Evolutionary conservation across 2,113 vertebrate genomes (phyloP).

Genomic region (Tamias sibiricus): DNA sequence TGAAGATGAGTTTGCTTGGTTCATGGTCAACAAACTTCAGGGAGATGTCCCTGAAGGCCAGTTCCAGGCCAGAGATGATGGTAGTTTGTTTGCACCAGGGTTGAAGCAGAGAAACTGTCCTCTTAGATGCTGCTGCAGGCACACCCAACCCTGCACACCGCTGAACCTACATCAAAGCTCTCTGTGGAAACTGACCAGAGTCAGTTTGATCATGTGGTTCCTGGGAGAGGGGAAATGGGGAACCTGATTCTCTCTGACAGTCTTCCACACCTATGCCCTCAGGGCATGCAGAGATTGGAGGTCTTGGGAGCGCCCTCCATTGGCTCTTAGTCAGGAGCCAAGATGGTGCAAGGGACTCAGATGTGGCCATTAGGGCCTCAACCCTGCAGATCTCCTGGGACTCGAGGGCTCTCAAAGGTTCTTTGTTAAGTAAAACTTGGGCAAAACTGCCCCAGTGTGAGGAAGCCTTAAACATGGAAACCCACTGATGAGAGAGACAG

Average conservation of each 20-base stretch:
- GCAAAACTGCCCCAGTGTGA: background rate
- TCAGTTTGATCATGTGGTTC: background rate
- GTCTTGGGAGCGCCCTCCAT: background rate
- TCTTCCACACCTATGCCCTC: no score
- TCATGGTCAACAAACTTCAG: background rate
- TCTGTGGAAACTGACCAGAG: background rate
- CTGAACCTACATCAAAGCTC: background rate
- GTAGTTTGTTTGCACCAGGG: background rate
- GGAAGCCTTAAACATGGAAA: no score
- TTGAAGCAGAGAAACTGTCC: no score
- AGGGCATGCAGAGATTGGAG: no score
- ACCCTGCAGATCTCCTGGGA: background rate
- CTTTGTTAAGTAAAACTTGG: background rate
- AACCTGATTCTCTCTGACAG: background rate
- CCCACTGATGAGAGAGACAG: background rate
- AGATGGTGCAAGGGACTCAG: no score
- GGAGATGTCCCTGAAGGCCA: background rate
- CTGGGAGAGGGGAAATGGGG: no score
- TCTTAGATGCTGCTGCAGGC: background rate
- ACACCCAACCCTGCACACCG: no score
- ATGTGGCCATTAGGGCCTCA: background rate
- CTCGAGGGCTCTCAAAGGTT: background rate
- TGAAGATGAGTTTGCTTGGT: background rate
- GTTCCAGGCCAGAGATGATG: background rate
- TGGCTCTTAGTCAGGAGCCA: background rate